Conservation (phyloP, 2,797 vertebrate genomes). For the Xiphorhynchus erythropygius region DNA sequence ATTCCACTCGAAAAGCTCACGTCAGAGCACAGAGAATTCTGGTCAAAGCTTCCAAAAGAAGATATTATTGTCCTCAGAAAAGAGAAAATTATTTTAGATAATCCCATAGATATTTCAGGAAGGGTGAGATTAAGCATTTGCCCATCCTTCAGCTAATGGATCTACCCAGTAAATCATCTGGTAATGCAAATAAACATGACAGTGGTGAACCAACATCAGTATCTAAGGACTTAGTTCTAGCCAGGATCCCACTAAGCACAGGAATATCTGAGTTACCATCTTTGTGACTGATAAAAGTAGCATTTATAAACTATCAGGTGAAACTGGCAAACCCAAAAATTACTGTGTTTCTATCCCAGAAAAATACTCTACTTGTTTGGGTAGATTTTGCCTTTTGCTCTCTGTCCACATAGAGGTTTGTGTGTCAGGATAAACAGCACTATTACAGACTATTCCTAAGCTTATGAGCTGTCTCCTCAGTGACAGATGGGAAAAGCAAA, state of each 20-base stretch:
- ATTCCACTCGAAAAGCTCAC: neutral
- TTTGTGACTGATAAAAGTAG: neutral
- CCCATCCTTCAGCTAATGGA: neutral
- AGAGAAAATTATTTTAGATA: neutral
- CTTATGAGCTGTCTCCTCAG: neutral
- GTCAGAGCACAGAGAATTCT: neutral
- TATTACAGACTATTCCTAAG: neutral
- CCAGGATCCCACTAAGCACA: neutral
- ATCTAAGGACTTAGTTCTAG: neutral
- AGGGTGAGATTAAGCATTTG: neutral
- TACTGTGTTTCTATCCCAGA: neutral
- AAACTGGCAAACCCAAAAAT: neutral
- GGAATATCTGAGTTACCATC: neutral
- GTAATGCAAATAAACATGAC: neutral
- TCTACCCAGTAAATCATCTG: neutral
- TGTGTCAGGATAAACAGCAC: neutral
- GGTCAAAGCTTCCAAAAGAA: neutral
- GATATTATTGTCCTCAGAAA: neutral
- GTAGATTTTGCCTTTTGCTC: neutral
- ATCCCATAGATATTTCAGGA: accelerated
- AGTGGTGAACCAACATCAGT: neutral
- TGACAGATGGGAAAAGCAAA: slow-evolving; percentile 16
- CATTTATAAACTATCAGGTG: neutral
- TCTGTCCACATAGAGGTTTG: neutral
- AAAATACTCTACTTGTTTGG: neutral